Percentiles rank a stretch among this genome's conserved stretches.
These are phyloP conservation scores for Brachionus plicatilis DNA, from an alignment of 1,140 invertebrate genomes.

Conservation along the genomic window DNA sequence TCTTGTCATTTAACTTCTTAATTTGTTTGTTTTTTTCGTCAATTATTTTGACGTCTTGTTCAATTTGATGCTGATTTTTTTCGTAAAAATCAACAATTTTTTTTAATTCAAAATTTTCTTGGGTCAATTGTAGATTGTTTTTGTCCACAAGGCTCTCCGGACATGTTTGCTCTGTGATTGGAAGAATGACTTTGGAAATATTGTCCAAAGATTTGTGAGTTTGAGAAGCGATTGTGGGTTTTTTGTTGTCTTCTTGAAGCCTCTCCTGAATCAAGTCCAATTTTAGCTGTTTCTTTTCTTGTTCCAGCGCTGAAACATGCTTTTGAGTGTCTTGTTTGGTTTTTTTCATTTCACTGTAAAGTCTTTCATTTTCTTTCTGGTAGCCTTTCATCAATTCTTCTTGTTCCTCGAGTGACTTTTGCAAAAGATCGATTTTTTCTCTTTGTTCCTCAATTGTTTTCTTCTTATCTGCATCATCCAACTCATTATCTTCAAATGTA, in stretches of 20 bases:
- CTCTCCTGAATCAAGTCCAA: background rate
- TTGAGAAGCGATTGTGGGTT: background rate
- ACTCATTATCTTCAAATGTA: background rate
- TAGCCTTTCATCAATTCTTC: conserved; percentile 6
- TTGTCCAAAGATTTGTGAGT: background rate
- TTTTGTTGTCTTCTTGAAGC: background rate
- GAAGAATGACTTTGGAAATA: background rate
- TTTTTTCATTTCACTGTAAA: conserved; percentile 6
- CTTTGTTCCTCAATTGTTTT: background rate
- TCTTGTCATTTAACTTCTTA: background rate
- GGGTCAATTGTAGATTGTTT: background rate
- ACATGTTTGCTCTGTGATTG: background rate
- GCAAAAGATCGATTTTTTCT: background rate
- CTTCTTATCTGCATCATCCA: background rate
- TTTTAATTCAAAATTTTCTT: background rate
- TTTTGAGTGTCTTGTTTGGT: background rate
- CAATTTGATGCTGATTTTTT: conserved; percentile 33
- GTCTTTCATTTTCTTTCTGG: background rate
- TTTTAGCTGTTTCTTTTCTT: conserved; percentile 3
- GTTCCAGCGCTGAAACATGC: background rate
- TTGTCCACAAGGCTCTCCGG: background rate
- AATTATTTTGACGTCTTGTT: background rate
- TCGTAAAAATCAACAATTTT: background rate
- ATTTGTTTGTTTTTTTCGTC: conserved; percentile 23
- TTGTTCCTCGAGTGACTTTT: background rate